Base-by-base conservation (phyloP, 2,888 invertebrate genomes). In the Carabus problematicus region DNA sequence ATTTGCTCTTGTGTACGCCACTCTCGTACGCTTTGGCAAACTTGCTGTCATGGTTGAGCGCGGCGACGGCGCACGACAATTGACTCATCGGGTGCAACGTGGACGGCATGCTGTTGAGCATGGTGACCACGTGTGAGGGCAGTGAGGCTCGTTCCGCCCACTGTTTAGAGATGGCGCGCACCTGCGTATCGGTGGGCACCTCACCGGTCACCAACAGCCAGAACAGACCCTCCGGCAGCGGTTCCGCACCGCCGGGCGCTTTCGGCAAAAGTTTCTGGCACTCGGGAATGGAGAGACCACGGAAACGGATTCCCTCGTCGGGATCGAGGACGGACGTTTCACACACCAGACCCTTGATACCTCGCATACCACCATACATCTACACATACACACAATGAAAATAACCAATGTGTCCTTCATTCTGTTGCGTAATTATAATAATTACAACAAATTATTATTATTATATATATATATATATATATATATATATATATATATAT, bases 301-400 rank as follows among this genome's bases (percentile, higher is more conserved):
- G 90, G 88, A 97, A 98, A 72, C 95, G 86, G 82, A 98, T 97
- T 73, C 97, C 97, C 82, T 97, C 97, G 72, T 97, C 96, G 1
- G 97, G 89, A 80, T 98, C 97, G 74, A 97, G 84, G 40, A 97
- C 95, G 11, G 97, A 97, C 0, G 97, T 96, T 82, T 97, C 97
- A 83, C 95, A 95, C 1, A 97, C 94, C 71, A 98, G 84, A 73
- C 95, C 96, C 81, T 95, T 95, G 84, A 97, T 96, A 43, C 96
- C 95, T 78, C 97, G 86, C 97, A 97, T 98, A 61, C 97, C 97
- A 75, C 97, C 96, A 83, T 97, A 91, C 90, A 91, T 91, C 91
- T 91, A 79, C 7, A 52, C 11, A 12, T 19, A 52, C 19, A 42
- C 39, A 12, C 11, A 29, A 39, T 8, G n/a, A 56, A 29, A 6